Conservation (phyloP, 2,888 invertebrate genomes). For the Ectropis crepuscularia region DNA sequence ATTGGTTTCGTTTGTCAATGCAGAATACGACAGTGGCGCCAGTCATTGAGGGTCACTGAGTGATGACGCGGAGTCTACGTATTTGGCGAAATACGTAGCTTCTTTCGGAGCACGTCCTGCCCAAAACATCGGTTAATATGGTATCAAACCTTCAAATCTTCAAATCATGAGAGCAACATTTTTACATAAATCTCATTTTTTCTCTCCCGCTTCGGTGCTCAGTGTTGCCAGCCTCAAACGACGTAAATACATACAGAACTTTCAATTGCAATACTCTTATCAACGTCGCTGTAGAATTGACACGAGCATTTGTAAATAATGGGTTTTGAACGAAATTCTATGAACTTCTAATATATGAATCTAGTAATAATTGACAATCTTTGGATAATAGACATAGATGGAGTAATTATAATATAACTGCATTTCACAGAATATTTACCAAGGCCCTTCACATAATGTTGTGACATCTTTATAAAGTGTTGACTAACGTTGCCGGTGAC, state of each 20-base stretch:
- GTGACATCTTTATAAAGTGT: neutral
- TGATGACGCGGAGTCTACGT: too few relatives aligned
- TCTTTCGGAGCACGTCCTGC: too few relatives aligned
- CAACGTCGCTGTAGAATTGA: slow-evolving; percentile 15
- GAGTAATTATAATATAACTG: neutral
- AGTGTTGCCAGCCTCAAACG: neutral
- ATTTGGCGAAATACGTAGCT: too few relatives aligned
- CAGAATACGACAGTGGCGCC: too few relatives aligned
- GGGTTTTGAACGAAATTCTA: slow-evolving; percentile 1
- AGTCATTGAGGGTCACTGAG: too few relatives aligned
- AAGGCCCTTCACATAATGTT: neutral
- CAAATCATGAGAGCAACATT: too few relatives aligned
- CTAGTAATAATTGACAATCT: slow-evolving; percentile 20
- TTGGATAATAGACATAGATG: slow-evolving; percentile 10
- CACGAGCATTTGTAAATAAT: slow-evolving; percentile 20
- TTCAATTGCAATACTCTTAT: slow-evolving; percentile 19
- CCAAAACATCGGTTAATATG: too few relatives aligned
- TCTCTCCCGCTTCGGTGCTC: neutral
- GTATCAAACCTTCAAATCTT: too few relatives aligned
- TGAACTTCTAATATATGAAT: slow-evolving; percentile 6
- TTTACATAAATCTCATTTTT: too few relatives aligned
- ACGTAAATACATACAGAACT: slow-evolving; percentile 10
- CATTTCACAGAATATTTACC: neutral
- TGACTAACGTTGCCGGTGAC: too few relatives aligned
- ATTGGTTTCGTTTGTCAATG: too few relatives aligned